These are phyloP conservation scores for Ectemnius continuus DNA, from an alignment of 2,888 invertebrate species.

Conservation along the genomic window DNA sequence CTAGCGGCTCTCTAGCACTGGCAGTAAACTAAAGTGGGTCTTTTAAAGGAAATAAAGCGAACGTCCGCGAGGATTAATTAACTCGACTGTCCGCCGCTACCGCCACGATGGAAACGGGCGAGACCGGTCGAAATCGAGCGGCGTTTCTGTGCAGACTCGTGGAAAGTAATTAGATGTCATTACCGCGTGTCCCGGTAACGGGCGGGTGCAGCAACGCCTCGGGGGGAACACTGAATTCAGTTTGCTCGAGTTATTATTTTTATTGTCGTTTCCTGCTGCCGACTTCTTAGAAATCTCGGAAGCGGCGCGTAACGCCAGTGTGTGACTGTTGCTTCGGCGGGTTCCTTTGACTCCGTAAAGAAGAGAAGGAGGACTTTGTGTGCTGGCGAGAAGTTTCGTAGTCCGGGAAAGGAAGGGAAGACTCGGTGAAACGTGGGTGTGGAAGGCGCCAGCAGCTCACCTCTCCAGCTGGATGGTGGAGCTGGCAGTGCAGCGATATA, in stretches of 20 bases:
- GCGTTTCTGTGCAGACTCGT: slow-evolving; percentile 70
- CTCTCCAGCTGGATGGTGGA: slow-evolving; percentile 63
- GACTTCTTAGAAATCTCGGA: slow-evolving; percentile 75
- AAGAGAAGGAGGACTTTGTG: too few species aligned
- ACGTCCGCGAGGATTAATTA: slow-evolving; percentile 55
- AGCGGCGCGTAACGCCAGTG: slow-evolving; percentile 50
- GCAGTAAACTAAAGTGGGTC: too few species aligned
- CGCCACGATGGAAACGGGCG: slow-evolving; percentile 56
- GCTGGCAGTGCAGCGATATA: slow-evolving; percentile 66
- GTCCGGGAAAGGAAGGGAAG: slow-evolving; percentile 10
- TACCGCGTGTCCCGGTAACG: slow-evolving; percentile 63
- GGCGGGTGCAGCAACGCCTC: slow-evolving; percentile 27
- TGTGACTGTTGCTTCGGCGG: too few species aligned
- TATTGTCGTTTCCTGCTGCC: slow-evolving; percentile 77
- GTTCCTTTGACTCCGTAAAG: too few species aligned
- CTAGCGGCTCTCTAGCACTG: too few species aligned
- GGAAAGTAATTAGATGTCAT: slow-evolving; percentile 77
- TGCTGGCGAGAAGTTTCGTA: too few species aligned
- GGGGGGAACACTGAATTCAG: slow-evolving; percentile 69
- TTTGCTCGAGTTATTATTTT: slow-evolving; percentile 76
- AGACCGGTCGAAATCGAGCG: slow-evolving; percentile 65
- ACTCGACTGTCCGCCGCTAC: slow-evolving; percentile 26
- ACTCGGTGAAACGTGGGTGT: slow-evolving; percentile 58
- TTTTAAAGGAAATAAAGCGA: neutral
- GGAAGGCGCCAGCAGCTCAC: slow-evolving; percentile 63